Evolutionary conservation across 2,888 invertebrate species (phyloP), one percentile per base, ranked within the genome.

Genomic region (Thelaira solivaga): DNA sequence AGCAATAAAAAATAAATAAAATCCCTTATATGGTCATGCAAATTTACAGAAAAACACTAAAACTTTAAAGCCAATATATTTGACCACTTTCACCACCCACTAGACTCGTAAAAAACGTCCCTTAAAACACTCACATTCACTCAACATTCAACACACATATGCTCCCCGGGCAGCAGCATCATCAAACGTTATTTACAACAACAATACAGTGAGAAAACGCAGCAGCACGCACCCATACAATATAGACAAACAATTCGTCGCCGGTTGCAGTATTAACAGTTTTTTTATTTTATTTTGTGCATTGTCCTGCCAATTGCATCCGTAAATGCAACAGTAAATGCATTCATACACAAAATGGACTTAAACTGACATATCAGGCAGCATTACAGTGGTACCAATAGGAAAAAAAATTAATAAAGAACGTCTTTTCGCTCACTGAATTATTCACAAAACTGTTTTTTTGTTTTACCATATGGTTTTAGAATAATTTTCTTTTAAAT

Each of bases 141-240:
- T n/a, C n/a, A n/a, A n/a, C n/a, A n/a, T 20, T 11, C 1, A 8
- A 16, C 20, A 34, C 22, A 24, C 8, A 8, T 13, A 43, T 20
- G 1, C 20, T 2, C 20, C 4, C 8, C n/a, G 11, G 22, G 26
- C 65, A 18, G 47, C 34, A 29, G 39, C 45, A 43, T n/a, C 34
- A 39, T 5, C 41, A 29, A 36, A 36, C 11, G 11, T 4, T 1
- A 39, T 16, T 39, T 4, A 4, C 5, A 29, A 71, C 5, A 51
- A 61, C 68, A 68, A 62, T 62, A 41, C 18, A 2, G 13, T n/a
- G n/a, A 13, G 11, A 5, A 68, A 39, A 57, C 41, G 20, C 41
- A 69, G 62, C 47, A 55, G 64, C 55, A 77, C 72, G 67, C 72
- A 77, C 53, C 67, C 71, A 72, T 29, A 65, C 41, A 61, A 68